phyloP scores from a whole-genome alignment of 2,888 invertebrate genomes.

The Tortrix viridana region DNA sequence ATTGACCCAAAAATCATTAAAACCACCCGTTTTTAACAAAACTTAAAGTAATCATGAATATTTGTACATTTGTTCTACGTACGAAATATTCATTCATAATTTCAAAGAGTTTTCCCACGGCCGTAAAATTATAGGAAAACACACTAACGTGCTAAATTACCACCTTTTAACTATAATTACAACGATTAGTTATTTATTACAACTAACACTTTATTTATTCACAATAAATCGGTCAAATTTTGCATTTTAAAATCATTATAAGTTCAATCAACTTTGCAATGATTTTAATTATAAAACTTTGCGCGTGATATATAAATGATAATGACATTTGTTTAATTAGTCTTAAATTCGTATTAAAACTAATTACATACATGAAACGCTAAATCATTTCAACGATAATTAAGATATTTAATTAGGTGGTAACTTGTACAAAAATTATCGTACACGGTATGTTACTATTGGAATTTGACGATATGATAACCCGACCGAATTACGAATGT shows the following conservation, averaged over 20 bases:
- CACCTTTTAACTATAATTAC: constrained; percentile 4
- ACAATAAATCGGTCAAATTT: constrained; percentile 5
- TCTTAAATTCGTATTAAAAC: neutral
- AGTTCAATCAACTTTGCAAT: neutral
- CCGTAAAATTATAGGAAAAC: constrained; percentile 1
- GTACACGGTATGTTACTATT: too few relatives aligned
- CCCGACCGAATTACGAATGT: too few relatives aligned
- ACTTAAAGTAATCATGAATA: too few relatives aligned
- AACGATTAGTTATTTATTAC: constrained; percentile 3
- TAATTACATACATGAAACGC: neutral
- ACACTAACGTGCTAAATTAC: neutral
- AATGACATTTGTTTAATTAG: neutral
- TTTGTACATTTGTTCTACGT: too few relatives aligned
- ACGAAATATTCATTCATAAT: too few relatives aligned
- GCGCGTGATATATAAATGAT: constrained; percentile 1
- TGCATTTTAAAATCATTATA: neutral
- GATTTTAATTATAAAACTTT: neutral
- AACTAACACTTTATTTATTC: constrained; percentile 14
- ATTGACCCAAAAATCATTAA: too few relatives aligned
- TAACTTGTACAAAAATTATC: too few relatives aligned
- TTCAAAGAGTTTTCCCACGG: constrained; percentile 8
- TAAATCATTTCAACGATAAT: neutral
- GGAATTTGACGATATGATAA: too few relatives aligned
- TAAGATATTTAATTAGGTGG: neutral
- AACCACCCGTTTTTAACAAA: too few relatives aligned